Evolutionary conservation across 2,888 invertebrate genomes (phyloP).

Genomic region (Thecophora atra): DNA sequence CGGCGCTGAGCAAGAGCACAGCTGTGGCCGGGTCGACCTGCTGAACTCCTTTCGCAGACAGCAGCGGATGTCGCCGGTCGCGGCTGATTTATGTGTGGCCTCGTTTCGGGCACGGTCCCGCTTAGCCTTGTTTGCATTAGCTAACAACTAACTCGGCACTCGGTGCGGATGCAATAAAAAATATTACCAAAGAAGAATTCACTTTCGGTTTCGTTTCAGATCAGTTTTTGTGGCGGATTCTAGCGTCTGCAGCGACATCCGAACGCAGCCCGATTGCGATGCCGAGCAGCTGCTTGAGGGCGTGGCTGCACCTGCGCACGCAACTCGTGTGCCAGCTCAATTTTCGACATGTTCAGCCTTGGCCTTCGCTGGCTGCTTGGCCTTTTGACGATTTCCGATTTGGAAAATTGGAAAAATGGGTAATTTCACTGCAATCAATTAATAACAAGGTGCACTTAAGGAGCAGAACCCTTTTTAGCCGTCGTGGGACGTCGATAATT

Average conservation of each 20-base stretch:
- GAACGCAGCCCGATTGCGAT: not conserved
- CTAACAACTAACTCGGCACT: slow-evolving; percentile 18
- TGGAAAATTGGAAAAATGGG: too few species aligned
- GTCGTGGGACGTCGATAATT: too few species aligned
- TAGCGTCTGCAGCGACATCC: not conserved
- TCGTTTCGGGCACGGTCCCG: not conserved
- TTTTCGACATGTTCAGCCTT: too few species aligned
- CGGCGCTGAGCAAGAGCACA: slow-evolving; percentile 18
- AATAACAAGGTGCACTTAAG: too few species aligned
- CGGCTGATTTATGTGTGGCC: slow-evolving; percentile 28
- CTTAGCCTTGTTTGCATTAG: not conserved
- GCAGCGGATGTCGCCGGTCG: slow-evolving; percentile 1
- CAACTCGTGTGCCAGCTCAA: too few species aligned
- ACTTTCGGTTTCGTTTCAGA: slow-evolving; percentile 28
- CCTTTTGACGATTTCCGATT: too few species aligned
- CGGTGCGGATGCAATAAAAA: not conserved
- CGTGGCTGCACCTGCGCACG: slow-evolving; percentile 4
- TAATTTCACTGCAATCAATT: too few species aligned
- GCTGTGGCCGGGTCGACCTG: slow-evolving; percentile 10
- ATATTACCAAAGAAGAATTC: slow-evolving; percentile 1
- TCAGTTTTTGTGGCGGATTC: not conserved
- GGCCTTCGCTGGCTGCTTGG: too few species aligned
- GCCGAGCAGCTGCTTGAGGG: not conserved
- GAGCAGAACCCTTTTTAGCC: too few species aligned
- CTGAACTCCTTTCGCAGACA: slow-evolving; percentile 21